Conservation (phyloP, 2,113 vertebrate genomes). For the Periophthalmodon schlosseri region DNA sequence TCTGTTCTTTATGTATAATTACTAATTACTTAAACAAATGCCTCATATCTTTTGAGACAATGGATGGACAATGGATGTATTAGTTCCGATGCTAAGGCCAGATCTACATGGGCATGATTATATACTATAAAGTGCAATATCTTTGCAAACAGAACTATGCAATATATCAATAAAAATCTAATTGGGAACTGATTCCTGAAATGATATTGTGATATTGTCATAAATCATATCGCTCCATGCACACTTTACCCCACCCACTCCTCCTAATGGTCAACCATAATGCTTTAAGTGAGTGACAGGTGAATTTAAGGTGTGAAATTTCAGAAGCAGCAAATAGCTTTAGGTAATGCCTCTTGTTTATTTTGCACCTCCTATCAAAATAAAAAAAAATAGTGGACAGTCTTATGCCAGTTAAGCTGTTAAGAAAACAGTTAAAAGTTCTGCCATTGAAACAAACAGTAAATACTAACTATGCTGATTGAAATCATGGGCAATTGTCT, state of each 20-base stretch:
- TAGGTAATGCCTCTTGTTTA: too few relatives aligned
- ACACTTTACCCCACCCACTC: too few relatives aligned
- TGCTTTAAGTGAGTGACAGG: neutral
- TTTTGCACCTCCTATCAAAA: too few relatives aligned
- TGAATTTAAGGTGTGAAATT: neutral
- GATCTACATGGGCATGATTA: neutral
- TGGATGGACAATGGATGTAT: too few relatives aligned
- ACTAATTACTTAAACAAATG: too few relatives aligned
- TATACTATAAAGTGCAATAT: neutral
- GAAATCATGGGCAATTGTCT: slow-evolving; percentile 19
- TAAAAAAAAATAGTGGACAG: neutral
- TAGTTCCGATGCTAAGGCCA: neutral
- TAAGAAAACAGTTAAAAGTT: neutral
- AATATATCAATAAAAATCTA: neutral
- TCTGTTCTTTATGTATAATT: too few relatives aligned
- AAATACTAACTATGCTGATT: slow-evolving; percentile 15
- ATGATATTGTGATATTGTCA: neutral
- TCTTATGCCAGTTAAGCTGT: neutral
- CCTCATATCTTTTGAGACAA: too few relatives aligned
- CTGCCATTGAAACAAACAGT: slow-evolving; percentile 4
- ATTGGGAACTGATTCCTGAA: neutral
- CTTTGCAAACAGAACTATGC: neutral
- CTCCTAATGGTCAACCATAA: too few relatives aligned
- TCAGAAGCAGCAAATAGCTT: neutral
- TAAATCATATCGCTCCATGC: neutral